Conservation (phyloP, 2,113 vertebrate species). For the Lasiurus cinereus region DNA sequence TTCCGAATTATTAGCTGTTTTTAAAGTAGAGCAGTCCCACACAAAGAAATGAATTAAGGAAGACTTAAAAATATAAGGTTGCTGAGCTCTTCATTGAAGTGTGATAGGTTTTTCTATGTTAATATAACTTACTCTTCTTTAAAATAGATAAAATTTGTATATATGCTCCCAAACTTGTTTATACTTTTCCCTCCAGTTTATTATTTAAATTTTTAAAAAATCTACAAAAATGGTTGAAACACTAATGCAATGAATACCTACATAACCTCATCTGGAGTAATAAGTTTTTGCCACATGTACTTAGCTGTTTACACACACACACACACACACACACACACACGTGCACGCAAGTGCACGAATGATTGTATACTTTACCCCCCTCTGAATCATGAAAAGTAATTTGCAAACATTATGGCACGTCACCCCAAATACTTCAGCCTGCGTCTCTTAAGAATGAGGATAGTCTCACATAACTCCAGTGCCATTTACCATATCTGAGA, state of each 20-base stretch:
- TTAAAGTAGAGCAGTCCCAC: conserved; percentile 26
- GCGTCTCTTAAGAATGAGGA: background rate
- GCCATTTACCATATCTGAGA: background rate
- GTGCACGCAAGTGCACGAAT: background rate
- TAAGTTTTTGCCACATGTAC: conserved; percentile 13
- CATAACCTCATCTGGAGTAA: background rate
- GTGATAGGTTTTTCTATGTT: background rate
- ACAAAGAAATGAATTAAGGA: conserved; percentile 52
- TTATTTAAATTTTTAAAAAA: conserved; percentile 30
- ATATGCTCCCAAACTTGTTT: background rate
- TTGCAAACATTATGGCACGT: background rate
- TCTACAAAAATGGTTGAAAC: background rate
- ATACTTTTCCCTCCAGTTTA: background rate
- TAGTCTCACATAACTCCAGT: background rate
- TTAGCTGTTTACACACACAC: background rate
- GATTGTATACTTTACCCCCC: background rate
- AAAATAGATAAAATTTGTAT: conserved; percentile 46
- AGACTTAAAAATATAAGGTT: background rate
- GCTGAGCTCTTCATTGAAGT: conserved; percentile 7
- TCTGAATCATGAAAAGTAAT: conserved; percentile 26
- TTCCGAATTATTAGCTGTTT: conserved; percentile 39
- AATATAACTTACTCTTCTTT: conserved; percentile 32
- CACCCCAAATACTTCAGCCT: background rate
- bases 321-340: background rate
- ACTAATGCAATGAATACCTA: background rate